Conservation (phyloP, 2,888 invertebrate genomes). For the Plagiodera versicolora region DNA sequence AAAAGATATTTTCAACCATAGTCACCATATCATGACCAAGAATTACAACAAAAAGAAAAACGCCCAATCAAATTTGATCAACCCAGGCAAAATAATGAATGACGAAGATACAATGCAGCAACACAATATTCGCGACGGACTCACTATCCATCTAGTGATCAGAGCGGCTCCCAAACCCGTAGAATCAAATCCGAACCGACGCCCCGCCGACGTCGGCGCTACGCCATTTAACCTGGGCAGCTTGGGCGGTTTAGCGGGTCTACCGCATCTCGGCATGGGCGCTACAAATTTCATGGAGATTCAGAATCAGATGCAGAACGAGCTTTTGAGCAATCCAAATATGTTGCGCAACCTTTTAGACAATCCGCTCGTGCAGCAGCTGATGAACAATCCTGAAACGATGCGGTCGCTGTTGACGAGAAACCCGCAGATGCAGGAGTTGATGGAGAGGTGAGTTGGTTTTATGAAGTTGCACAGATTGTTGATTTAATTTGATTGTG, state of each 20-base stretch:
- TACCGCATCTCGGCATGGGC: constrained; percentile 74
- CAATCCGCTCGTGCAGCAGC: constrained; percentile 90
- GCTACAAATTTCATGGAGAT: constrained; percentile 75
- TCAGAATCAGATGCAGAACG: constrained; percentile 86
- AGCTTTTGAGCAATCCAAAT: constrained; percentile 87
- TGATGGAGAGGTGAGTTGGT: constrained; percentile 76
- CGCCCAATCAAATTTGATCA: no score
- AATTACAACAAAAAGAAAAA: no score
- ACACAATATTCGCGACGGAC: constrained; percentile 92
- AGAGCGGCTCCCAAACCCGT: constrained; percentile 73
- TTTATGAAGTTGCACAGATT: no score
- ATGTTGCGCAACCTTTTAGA: constrained; percentile 89
- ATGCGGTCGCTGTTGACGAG: constrained; percentile 89
- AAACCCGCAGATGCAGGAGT: constrained; percentile 97
- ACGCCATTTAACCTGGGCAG: constrained; percentile 44
- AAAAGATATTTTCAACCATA: no score
- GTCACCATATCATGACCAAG: no score
- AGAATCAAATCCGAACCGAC: constrained; percentile 46
- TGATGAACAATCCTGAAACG: constrained; percentile 96
- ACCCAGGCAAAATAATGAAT: constrained; percentile 83
- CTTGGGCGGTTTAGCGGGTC: constrained; percentile 72
- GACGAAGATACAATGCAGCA: constrained; percentile 85
- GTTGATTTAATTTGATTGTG: no score
- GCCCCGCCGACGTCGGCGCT: constrained; percentile 45
- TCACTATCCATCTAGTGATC: constrained; percentile 94